Conservation (phyloP, 2,888 invertebrate species). For the Monopis laevigella region DNA sequence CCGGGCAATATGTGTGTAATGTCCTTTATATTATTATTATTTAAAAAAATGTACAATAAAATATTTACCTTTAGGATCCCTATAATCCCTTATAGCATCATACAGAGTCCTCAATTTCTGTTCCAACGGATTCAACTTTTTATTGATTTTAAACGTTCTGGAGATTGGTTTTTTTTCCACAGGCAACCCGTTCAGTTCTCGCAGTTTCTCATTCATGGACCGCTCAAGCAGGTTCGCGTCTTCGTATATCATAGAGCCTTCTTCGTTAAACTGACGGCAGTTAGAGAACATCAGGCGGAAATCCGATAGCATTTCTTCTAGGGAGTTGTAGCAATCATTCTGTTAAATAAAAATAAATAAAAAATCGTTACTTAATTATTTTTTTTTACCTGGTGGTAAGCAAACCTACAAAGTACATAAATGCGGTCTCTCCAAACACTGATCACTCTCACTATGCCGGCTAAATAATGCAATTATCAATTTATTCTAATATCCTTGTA, state of each 20-base stretch:
- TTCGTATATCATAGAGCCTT: slow-evolving; percentile 93
- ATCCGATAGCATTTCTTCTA: slow-evolving; percentile 89
- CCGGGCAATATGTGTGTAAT: too few species aligned
- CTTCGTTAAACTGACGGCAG: slow-evolving; percentile 95
- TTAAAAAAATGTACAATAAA: not conserved
- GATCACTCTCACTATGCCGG: too few species aligned
- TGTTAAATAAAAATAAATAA: slow-evolving; percentile 24
- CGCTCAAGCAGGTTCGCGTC: slow-evolving; percentile 91
- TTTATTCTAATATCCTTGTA: too few species aligned
- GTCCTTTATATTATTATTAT: not conserved
- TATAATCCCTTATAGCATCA: slow-evolving; percentile 89
- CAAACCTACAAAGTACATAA: too few species aligned
- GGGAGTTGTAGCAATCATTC: slow-evolving; percentile 79
- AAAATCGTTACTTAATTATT: too few species aligned
- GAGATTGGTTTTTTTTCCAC: slow-evolving; percentile 64
- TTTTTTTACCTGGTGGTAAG: too few species aligned
- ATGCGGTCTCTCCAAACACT: too few species aligned
- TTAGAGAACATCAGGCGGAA: slow-evolving; percentile 96
- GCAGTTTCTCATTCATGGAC: slow-evolving; percentile 83
- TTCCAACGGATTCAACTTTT: slow-evolving; percentile 68
- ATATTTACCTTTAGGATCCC: slow-evolving; percentile 56
- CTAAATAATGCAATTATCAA: too few species aligned
- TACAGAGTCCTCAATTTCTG: slow-evolving; percentile 87
- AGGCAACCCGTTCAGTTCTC: slow-evolving; percentile 70
- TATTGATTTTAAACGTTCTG: slow-evolving; percentile 50